Evolutionary conservation across 2,888 invertebrate species (phyloP), one percentile per base, ranked within the genome.

Genomic region (Trachelus stipa): DNA sequence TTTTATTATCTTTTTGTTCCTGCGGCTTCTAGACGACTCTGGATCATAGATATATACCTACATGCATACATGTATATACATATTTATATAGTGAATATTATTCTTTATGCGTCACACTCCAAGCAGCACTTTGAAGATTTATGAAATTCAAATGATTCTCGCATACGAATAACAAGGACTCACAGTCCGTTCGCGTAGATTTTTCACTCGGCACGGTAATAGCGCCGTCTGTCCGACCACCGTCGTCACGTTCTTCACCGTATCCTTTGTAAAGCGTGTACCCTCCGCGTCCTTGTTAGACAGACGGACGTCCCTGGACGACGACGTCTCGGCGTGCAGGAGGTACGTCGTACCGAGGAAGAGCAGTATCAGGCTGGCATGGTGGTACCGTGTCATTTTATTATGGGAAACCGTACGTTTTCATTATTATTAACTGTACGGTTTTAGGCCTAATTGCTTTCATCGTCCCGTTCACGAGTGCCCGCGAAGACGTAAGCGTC

Each of bases 131-230:
- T 30, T 69, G 69, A 30, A 6, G 30, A 30, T 33, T 69, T 69
- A 15, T 30, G 69, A 69, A 12, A 69, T 31, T 31, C 33, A 33
- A 31, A 69, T 69, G 12, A 69, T 30, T 30, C 30, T 30, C 30
- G 15, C 31, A 69, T 12, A 33, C 69, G 69, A 69, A 12, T 69
- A n/a, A 69, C 30, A 33, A 12, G 69, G 74, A 92, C 95, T 95
- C 91, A 97, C 97, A 90, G 96, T 97, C 91, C 96, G 93, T 90
- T 97, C 96, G 76, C 96, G 96, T 88, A 96, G 95, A 90, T 97
- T 96, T 90, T 96, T 96, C 75, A 97, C 97, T 69, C 96, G 93
- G 91, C 97, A 97, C 86, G 95, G 94, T 83, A 97, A 93, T 83
- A 96, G 92, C 33, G 96, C 95, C 0, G 95, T 94, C 91, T 97